Conservation (phyloP, 1,140 invertebrate genomes). For the Bombus fervidus region DNA sequence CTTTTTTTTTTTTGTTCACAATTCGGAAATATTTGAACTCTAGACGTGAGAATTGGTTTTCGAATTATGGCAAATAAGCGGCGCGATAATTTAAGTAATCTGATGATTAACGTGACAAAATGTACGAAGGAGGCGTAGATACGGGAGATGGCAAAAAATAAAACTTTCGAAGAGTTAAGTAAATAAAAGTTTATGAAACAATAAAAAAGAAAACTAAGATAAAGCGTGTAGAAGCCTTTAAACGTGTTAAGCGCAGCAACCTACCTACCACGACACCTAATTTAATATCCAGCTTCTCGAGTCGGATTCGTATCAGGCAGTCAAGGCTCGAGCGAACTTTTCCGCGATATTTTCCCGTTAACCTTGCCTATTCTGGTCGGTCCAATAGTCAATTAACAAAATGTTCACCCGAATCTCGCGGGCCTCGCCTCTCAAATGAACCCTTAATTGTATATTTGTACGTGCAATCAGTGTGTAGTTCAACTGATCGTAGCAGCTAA, state of each 20-base stretch:
- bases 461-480: constrained; percentile 47
- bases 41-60: too few species aligned
- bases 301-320: background rate
- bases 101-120: background rate
- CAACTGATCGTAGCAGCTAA: constrained; percentile 27
- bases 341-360: background rate
- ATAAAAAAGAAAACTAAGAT: background rate
- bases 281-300: background rate
- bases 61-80: too few species aligned
- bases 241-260: background rate
- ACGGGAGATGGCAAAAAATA: background rate
- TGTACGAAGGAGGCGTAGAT: background rate
- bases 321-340: background rate
- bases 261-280: background rate
- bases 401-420: constrained; percentile 12
- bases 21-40: too few species aligned
- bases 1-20: too few species aligned
- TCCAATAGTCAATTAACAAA: constrained; percentile 47
- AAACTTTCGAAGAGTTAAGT: background rate
- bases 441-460: constrained; percentile 52
- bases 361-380: background rate
- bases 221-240: too few species aligned
- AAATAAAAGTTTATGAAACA: too few species aligned
- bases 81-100: too few species aligned
- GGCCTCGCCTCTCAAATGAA: constrained; percentile 22